Percentiles rank a stretch among this genome's conserved stretches.
These are phyloP conservation scores for Gavialis gangeticus DNA, from an alignment of 2,113 vertebrate genomes.

Conservation along the genomic window DNA sequence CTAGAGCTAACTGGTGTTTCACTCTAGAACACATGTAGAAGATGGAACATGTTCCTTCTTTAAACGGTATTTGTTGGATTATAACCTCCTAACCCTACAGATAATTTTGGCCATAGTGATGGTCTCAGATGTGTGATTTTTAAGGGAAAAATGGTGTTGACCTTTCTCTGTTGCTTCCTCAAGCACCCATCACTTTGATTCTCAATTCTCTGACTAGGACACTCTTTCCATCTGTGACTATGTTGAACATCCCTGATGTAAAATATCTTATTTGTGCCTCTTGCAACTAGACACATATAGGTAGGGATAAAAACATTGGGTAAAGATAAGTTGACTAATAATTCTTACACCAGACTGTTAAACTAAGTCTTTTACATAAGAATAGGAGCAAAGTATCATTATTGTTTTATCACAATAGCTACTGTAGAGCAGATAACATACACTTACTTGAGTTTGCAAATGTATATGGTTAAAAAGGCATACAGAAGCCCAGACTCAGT, in stretches of 20 bases:
- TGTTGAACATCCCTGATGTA: not conserved
- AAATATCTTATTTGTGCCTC: too few species aligned
- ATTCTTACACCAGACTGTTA: too few species aligned
- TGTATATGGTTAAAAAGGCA: not conserved
- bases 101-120: not conserved
- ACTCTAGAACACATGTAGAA: not conserved
- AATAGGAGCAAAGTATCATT: too few species aligned
- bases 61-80: not conserved
- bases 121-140: not conserved
- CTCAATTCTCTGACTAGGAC: not conserved
- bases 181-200: not conserved
- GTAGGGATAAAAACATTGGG: too few species aligned
- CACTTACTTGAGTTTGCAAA: too few species aligned
- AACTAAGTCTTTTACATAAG: too few species aligned
- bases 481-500: not conserved
- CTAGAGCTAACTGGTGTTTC: not conserved
- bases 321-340: too few species aligned
- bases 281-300: too few species aligned
- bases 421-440: too few species aligned
- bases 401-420: too few species aligned
- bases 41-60: not conserved
- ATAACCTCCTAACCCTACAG: not conserved
- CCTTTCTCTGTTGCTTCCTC: not conserved
- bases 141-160: not conserved
- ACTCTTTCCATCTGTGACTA: not conserved